phyloP scores from a whole-genome alignment of 2,113 vertebrate genomes.

The Serinus canaria region DNA sequence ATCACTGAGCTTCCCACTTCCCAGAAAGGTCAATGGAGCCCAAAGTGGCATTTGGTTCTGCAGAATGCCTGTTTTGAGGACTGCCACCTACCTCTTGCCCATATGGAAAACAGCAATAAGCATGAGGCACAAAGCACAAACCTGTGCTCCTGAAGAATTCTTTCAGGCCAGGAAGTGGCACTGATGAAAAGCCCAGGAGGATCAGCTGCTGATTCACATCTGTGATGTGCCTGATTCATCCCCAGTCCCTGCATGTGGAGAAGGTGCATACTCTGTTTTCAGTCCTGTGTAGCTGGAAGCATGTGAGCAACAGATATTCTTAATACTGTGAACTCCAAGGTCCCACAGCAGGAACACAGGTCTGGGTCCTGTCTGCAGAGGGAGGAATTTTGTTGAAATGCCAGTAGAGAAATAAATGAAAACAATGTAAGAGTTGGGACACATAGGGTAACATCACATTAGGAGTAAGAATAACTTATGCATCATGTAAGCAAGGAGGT shows the following conservation, averaged over 20 bases:
- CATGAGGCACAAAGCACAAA: not conserved
- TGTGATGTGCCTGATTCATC: not conserved
- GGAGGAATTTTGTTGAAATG: not conserved
- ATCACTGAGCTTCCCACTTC: not conserved
- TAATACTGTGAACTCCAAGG: not conserved
- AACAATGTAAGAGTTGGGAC: not conserved
- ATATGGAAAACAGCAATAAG: not conserved
- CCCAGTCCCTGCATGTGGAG: not conserved
- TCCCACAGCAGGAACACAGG: not conserved
- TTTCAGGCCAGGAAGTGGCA: not conserved
- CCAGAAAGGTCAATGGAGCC: not conserved
- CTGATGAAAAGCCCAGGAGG: not conserved
- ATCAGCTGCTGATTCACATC: not conserved
- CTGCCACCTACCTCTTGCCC: not conserved
- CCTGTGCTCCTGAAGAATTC: not conserved
- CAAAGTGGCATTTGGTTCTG: not conserved
- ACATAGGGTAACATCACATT: accelerated
- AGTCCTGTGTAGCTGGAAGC: not conserved
- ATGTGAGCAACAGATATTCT: not conserved
- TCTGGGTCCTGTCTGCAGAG: not conserved
- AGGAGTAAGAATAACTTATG: not conserved
- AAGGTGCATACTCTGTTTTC: not conserved
- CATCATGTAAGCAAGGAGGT: not conserved
- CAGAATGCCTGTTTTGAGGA: not conserved
- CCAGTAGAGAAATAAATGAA: not conserved